These are phyloP conservation scores for Penaeus japonicus DNA, from an alignment of 1,140 invertebrate species.

Conservation along the genomic window DNA sequence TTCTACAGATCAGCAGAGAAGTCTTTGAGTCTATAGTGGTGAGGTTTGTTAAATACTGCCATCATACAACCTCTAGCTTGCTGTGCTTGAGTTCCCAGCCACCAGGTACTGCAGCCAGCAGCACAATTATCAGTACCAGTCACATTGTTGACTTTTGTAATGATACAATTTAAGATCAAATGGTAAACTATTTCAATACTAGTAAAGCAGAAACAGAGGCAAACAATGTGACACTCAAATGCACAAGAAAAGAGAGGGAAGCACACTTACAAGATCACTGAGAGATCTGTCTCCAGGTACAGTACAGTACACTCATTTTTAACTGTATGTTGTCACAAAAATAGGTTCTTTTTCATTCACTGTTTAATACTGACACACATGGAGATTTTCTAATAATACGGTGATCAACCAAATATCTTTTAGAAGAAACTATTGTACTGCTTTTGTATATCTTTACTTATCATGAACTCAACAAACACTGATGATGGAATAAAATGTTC, in stretches of 20 bases:
- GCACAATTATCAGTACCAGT: conserved; percentile 37
- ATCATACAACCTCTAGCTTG: not conserved
- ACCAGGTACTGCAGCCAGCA: conserved; percentile 41
- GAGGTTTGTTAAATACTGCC: not conserved
- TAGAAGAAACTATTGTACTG: not conserved
- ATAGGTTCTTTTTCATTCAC: too few species aligned
- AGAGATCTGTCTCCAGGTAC: conserved; percentile 13
- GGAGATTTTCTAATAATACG: too few species aligned
- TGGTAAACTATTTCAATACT: conserved; percentile 42
- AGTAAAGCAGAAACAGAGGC: conserved; percentile 42
- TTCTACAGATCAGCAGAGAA: not conserved
- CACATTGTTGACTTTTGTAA: conserved; percentile 42
- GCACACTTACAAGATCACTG: conserved; percentile 11
- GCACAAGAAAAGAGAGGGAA: conserved; percentile 38
- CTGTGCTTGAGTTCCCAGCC: conserved; percentile 6
- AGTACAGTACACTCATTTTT: not conserved
- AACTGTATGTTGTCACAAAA: not conserved
- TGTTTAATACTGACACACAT: too few species aligned
- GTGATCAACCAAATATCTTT: not conserved
- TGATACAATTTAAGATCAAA: conserved; percentile 42
- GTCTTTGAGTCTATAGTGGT: not conserved
- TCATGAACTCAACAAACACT: not conserved
- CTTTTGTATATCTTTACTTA: not conserved
- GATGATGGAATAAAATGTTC: not conserved
- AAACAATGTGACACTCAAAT: conserved; percentile 43